Conservation (phyloP, 2,888 invertebrate genomes). For the Lepidocyrtoides sp. region DNA sequence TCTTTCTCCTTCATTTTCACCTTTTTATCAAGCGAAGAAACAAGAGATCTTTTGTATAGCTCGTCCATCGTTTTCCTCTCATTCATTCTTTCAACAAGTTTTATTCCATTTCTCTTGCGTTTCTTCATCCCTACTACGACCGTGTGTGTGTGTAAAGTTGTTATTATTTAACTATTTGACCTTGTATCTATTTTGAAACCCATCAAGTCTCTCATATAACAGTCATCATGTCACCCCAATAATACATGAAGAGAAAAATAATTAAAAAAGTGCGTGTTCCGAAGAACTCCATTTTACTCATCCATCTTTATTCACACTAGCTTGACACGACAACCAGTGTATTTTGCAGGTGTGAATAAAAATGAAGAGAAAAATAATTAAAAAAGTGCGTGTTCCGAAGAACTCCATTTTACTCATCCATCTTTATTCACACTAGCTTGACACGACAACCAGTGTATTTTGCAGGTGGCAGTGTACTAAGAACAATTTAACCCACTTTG, state of each 20-base stretch:
- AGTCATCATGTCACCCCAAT: background rate
- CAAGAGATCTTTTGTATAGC: background rate
- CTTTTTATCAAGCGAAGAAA: conserved; percentile 1
- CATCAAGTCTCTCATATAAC: background rate
- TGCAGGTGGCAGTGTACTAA: too few relatives aligned
- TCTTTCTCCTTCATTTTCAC: conserved; percentile 9
- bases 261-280: conserved; percentile 49
- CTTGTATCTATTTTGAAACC: conserved; percentile 19
- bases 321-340: background rate
- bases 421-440: too few relatives aligned
- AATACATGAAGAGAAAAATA: background rate
- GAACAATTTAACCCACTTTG: background rate
- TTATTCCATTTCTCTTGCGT: background rate
- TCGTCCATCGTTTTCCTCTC: background rate
- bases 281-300: background rate
- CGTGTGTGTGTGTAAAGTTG: background rate
- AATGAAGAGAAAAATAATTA: conserved; percentile 22
- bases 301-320: too few relatives aligned
- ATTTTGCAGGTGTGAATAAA: too few relatives aligned
- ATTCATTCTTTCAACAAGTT: conserved; percentile 64
- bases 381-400: conserved; percentile 27
- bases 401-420: background rate
- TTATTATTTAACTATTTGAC: conserved; percentile 1
- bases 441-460: background rate
- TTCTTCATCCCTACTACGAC: background rate